Evolutionary conservation across 2,888 invertebrate species (phyloP), one percentile per base, ranked within the genome.

Genomic region (Chloroclystis v-ata): DNA sequence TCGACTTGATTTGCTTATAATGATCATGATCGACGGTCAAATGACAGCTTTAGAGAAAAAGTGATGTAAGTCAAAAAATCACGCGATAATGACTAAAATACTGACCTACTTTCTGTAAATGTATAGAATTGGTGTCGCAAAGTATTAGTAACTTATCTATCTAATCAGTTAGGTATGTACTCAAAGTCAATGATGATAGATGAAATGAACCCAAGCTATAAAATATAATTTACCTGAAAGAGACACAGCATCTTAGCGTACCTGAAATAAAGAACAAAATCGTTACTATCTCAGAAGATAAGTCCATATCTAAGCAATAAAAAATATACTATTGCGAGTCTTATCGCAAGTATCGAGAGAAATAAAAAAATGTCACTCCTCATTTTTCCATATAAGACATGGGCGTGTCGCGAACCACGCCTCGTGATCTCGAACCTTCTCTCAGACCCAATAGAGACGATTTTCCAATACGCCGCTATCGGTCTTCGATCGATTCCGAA

Each of bases 371-470:
- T 70, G 69, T 72, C 66, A 71, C 66, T 75, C 73, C 75, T 73
- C 69, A 75, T 79, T 79, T 83, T 81, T 78, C 77, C 76, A 82
- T 71, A 80, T 80, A 82, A 80, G 77, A 72, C 69, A 66, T 81
- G 87, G 86, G 86, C 86, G 86, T 87, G 86, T 78, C 83, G 41
- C 57, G 46, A 70, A 78, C 77, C 67, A 82, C 85, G 85, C 84
- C 85, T 82, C 58, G 68, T 67, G 65, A 70, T 61, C 69, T 68
- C 59, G 71, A 79, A 72, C 79, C 75, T 75, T 79, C 73, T 66
- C 64, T 60, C 72, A 63, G 67, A 69, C 66, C 71, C 67, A 73
- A 82, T 84, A 86, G 73, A 82, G 85, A 71, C 76, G 77, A 77
- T 78, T 84, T 85, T 86, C 82, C 84, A 78, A 82, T 84, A 65